A percentile compares a stretch with the other conserved stretches of the same genome.
phyloP scores from a whole-genome alignment of 2,888 invertebrate species.

The Andrena dorsata region DNA sequence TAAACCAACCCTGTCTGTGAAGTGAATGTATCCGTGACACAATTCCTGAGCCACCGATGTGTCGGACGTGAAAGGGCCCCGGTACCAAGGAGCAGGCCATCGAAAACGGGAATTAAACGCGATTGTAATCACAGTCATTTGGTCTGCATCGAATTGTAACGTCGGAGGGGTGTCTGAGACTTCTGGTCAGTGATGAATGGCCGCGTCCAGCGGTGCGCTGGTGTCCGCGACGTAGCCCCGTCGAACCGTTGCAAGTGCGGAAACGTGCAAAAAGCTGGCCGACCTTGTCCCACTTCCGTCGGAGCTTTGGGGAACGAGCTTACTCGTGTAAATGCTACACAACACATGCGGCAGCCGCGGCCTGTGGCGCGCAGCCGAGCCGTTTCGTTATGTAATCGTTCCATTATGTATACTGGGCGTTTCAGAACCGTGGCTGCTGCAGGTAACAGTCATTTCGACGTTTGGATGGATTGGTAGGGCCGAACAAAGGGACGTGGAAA shows the following conservation, averaged over 20 bases:
- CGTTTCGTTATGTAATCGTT: constrained; percentile 61
- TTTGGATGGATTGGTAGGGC: neutral
- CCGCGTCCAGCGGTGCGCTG: constrained; percentile 37
- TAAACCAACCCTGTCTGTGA: too few species aligned
- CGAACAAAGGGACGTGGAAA: neutral
- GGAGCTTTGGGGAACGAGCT: constrained; percentile 70
- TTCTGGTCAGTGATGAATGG: constrained; percentile 38
- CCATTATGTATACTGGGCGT: constrained; percentile 49
- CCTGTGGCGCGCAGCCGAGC: constrained; percentile 27
- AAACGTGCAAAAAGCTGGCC: constrained; percentile 66
- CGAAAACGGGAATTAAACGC: neutral
- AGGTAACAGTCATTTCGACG: constrained; percentile 23
- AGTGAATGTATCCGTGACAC: too few species aligned
- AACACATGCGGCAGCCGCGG: constrained; percentile 47
- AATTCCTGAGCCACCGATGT: too few species aligned
- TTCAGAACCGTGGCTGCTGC: constrained; percentile 22
- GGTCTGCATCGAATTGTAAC: neutral
- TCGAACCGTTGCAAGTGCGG: constrained; percentile 62
- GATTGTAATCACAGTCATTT: neutral
- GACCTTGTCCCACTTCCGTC: constrained; percentile 72
- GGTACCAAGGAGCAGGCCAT: neutral
- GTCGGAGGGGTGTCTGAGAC: constrained; percentile 7
- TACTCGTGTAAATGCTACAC: constrained; percentile 67
- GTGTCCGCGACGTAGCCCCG: constrained; percentile 45
- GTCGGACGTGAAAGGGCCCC: too few species aligned